phyloP scores from a whole-genome alignment of 2,888 invertebrate genomes.

The Cryptosula pallasiana region DNA sequence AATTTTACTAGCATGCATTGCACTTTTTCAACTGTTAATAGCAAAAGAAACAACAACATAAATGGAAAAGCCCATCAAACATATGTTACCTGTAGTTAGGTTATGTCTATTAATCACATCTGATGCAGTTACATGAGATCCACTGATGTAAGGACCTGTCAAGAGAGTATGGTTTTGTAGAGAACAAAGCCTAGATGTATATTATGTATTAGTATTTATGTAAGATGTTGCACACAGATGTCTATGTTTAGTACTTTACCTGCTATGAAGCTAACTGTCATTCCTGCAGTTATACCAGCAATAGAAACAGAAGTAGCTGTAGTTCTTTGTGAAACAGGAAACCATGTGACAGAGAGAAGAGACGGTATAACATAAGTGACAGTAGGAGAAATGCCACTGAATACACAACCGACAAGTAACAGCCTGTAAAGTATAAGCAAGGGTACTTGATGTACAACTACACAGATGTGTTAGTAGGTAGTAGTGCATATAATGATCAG shows the following conservation, averaged over 20 bases:
- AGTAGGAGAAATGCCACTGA: constrained; percentile 49
- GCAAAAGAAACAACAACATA: too few relatives aligned
- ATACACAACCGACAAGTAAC: constrained; percentile 42
- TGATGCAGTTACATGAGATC: not conserved
- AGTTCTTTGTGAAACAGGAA: constrained; percentile 41
- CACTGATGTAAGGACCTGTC: not conserved
- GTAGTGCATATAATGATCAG: too few relatives aligned
- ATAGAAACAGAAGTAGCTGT: constrained; percentile 42
- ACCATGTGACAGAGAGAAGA: not conserved
- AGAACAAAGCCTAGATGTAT: too few relatives aligned
- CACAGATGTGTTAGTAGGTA: too few relatives aligned
- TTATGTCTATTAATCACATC: not conserved
- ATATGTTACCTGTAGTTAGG: not conserved
- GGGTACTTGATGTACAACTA: too few relatives aligned
- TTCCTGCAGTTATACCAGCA: constrained; percentile 18
- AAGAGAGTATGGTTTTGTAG: not conserved
- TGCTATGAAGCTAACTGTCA: constrained; percentile 18
- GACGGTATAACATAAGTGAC: constrained; percentile 44
- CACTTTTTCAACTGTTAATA: too few relatives aligned
- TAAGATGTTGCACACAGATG: not conserved
- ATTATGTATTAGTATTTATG: too few relatives aligned
- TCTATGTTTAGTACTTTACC: constrained; percentile 6
- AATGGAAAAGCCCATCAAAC: too few relatives aligned
- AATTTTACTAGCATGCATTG: not conserved
- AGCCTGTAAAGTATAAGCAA: constrained; percentile 38